Evolutionary conservation across 2,797 vertebrate species (phyloP).

Genomic region (Myotis myotis): DNA sequence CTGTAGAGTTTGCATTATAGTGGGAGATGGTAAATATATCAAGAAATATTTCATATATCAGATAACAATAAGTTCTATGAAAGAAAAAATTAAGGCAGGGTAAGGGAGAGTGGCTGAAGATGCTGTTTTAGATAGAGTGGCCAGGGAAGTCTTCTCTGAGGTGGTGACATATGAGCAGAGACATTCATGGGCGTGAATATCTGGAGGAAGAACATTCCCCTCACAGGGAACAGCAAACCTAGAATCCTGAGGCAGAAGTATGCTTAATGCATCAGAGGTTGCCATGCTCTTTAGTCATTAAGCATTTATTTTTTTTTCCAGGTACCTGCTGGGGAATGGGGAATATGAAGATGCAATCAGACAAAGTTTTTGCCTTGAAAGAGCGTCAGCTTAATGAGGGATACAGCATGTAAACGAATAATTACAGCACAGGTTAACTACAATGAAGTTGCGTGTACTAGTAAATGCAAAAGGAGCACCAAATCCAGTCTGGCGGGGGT

Average conservation of each 20-base stretch:
- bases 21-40: background rate
- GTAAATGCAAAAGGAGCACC: background rate
- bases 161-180: constrained; percentile 14
- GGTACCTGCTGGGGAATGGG: background rate
- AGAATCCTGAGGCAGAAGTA: background rate
- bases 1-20: background rate
- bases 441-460: background rate
- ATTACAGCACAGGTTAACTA: background rate
- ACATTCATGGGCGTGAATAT: background rate
- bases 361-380: background rate
- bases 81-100: background rate
- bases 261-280: background rate
- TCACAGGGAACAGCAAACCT: background rate
- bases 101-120: background rate
- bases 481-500: background rate
- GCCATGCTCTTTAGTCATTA: background rate
- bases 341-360: background rate
- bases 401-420: background rate
- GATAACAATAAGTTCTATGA: background rate
- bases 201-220: constrained; percentile 2
- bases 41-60: constrained; percentile 16
- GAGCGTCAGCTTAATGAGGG: background rate
- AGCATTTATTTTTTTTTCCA: background rate
- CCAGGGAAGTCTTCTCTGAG: background rate
- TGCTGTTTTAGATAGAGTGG: background rate